Evolutionary conservation across 2,113 vertebrate genomes (phyloP).

Genomic region (Bettongia penicillata): DNA sequence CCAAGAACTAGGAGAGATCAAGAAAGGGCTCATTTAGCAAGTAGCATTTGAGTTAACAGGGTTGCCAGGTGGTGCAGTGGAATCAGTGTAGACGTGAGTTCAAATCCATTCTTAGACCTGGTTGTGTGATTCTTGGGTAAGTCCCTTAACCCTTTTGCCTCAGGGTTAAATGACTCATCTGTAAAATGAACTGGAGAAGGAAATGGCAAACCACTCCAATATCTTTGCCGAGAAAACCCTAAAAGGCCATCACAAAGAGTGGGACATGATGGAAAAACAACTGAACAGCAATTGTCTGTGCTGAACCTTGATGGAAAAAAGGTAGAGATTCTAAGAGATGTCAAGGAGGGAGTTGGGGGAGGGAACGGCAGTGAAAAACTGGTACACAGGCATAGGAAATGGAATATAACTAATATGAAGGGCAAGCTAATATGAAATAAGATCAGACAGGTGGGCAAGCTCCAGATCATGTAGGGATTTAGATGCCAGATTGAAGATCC

Average conservation of each 20-base stretch:
- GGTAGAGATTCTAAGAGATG: not conserved
- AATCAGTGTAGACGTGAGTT: not conserved
- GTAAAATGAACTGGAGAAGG: not conserved
- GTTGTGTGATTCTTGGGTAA: too few relatives aligned
- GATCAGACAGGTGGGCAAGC: not conserved
- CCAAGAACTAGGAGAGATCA: not conserved
- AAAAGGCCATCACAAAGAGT: not conserved
- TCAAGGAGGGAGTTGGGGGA: not conserved
- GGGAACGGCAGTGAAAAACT: not conserved
- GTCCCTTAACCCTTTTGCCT: not conserved
- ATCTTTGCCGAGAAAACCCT: not conserved
- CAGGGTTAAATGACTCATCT: not conserved
- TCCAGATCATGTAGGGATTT: not conserved
- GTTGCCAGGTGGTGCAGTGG: not conserved
- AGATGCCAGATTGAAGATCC: not conserved
- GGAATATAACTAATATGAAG: not conserved
- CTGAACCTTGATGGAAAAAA: not conserved
- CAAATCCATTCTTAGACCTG: too few relatives aligned
- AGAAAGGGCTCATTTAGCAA: not conserved
- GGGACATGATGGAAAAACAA: not conserved
- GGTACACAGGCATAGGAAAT: not conserved
- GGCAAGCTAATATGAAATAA: not conserved
- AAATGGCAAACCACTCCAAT: not conserved
- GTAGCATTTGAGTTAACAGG: not conserved
- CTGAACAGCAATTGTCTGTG: not conserved